Base-by-base conservation (phyloP, 1,140 invertebrate species). In the Caenorhabditis elegans region DNA sequence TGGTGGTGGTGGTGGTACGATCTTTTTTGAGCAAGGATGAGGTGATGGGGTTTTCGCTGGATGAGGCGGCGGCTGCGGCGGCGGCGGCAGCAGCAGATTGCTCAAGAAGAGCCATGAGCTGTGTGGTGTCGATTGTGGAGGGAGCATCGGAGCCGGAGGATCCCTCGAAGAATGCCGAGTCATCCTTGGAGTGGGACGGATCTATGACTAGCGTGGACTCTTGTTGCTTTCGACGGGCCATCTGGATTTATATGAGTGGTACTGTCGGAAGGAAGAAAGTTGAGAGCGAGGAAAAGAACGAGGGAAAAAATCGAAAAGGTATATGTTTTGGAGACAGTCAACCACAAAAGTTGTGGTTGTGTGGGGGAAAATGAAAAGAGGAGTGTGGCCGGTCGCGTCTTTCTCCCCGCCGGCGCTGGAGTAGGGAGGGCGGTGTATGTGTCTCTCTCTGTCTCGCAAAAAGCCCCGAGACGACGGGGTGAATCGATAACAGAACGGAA, bases 401-500 rank as follows among this genome's bases (percentile, higher is more conserved):
- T 77, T 46, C 39, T 76, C 47, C 75, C n/a, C 75, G n/a, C n/a
- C n/a, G n/a, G n/a, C n/a, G n/a, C n/a, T n/a, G n/a, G n/a, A n/a
- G n/a, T n/a, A n/a, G n/a, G n/a, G n/a, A n/a, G n/a, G n/a, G n/a
- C n/a, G n/a, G n/a, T n/a, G n/a, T n/a, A n/a, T 28, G 51, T 24
- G 19, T 55, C 51, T 55, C 26, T 55, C 26, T 55, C 26, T 49
- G 65, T n/a, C 36, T 26, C 39, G 76, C 76, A 77, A 53, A 48
- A 77, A 49, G 46, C 46, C 46, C 76, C 46, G 76, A 31, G 76
- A 53, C 46, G 76, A 43, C 76, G 76, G 46, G 28, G 76, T 22
- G 60, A 70, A 70, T 70, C 60, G 60, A 70, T 70, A 70, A 70
- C 60, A 70, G 60, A 70, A n/a, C 17, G 60, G 43, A 70, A 70